Percentiles rank a stretch among this genome's conserved stretches.
These are phyloP conservation scores for Atrichornis clamosus DNA, from an alignment of 2,113 vertebrate genomes.

Conservation along the genomic window DNA sequence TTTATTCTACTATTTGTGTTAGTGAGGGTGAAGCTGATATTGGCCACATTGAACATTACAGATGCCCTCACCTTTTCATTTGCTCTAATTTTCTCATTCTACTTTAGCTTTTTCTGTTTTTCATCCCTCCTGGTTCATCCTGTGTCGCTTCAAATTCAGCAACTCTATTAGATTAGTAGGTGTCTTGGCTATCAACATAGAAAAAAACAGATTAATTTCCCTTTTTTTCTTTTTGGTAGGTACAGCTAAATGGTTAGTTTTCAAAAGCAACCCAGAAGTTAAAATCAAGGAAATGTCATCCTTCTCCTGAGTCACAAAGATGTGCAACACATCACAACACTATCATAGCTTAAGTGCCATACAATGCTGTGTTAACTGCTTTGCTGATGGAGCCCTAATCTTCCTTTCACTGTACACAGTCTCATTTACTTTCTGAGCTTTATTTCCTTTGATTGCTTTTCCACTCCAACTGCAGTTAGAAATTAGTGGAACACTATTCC, in stretches of 20 bases:
- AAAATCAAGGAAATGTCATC: not conserved
- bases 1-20: not conserved
- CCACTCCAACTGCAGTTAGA: not conserved
- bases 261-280: not conserved
- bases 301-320: not conserved
- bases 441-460: not conserved
- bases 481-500: not conserved
- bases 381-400: not conserved
- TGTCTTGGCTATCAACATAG: not conserved
- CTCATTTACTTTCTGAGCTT: not conserved
- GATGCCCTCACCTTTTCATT: not conserved
- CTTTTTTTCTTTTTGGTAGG: not conserved
- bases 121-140: not conserved
- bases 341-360: not conserved
- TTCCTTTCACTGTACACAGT: not conserved
- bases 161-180: not conserved
- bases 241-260: not conserved
- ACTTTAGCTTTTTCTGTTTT: not conserved
- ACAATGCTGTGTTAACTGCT: not conserved
- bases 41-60: not conserved
- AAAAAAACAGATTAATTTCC: not conserved
- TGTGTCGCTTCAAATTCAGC: not conserved
- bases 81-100: not conserved
- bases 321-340: not conserved
- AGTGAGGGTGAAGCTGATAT: not conserved